phyloP scores from a whole-genome alignment of 2,888 invertebrate species.

The Epinotia brunnichana region DNA sequence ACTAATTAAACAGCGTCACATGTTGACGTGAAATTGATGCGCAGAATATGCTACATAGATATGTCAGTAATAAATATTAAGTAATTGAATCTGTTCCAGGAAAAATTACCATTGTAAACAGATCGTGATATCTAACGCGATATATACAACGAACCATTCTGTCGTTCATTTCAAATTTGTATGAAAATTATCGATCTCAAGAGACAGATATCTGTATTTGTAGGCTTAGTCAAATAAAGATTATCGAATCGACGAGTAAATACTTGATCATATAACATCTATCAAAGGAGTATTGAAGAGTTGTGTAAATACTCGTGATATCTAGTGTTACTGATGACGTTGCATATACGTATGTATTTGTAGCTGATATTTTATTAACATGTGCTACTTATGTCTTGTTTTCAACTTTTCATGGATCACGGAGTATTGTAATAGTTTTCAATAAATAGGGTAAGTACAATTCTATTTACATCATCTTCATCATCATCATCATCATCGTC shows the following conservation, averaged over 20 bases:
- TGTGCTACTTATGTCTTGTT: neutral
- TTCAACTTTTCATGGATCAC: neutral
- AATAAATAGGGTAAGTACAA: too few relatives aligned
- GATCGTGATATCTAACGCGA: constrained; percentile 16
- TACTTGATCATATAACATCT: constrained; percentile 30
- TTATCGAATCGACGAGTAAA: constrained; percentile 24
- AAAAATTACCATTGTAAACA: constrained; percentile 11
- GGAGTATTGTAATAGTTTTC: neutral
- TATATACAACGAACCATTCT: constrained; percentile 20
- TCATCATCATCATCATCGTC: too few relatives aligned
- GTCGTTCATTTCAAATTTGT: constrained; percentile 15
- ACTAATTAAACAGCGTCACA: neutral
- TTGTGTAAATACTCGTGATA: constrained; percentile 27
- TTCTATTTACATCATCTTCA: too few relatives aligned
- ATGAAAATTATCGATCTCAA: constrained; percentile 41
- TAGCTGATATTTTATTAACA: neutral
- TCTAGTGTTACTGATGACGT: constrained; percentile 19
- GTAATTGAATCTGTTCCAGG: constrained; percentile 16
- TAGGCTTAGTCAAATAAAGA: constrained; percentile 30
- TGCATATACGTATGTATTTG: constrained; percentile 14
- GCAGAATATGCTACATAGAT: constrained; percentile 1
- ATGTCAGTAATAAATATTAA: too few relatives aligned
- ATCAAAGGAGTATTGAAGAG: constrained; percentile 34
- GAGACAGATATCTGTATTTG: constrained; percentile 25
- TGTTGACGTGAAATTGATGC: constrained; percentile 6